phyloP scores from a whole-genome alignment of 2,113 vertebrate species.

The Neolamprologus sp. region DNA sequence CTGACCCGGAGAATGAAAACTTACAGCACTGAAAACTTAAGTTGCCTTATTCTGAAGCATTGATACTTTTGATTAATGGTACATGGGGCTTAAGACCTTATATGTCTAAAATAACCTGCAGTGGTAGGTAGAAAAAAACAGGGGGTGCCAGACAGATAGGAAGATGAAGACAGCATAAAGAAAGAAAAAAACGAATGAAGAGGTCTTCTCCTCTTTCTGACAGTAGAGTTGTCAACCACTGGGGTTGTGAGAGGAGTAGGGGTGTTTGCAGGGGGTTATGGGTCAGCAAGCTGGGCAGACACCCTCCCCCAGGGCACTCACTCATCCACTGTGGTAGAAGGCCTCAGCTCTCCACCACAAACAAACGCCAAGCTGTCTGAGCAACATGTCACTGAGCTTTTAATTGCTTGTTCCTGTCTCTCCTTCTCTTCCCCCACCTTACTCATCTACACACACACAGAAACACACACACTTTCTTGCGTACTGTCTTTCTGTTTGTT shows the following conservation, averaged over 20 bases:
- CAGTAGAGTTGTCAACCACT: conserved; percentile 63
- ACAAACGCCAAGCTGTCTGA: conserved; percentile 68
- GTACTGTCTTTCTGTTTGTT: conserved; percentile 6
- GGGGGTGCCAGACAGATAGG: neutral
- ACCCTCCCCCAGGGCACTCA: conserved; percentile 53
- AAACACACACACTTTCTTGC: neutral
- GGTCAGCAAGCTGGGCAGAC: conserved; percentile 69
- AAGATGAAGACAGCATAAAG: conserved; percentile 36
- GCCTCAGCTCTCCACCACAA: conserved; percentile 59
- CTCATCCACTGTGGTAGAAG: conserved; percentile 53
- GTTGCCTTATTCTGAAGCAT: neutral
- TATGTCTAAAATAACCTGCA: neutral
- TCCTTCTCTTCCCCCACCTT: neutral
- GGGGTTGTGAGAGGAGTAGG: conserved; percentile 50
- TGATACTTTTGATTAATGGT: neutral
- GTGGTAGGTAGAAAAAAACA: neutral
- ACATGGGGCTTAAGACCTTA: neutral
- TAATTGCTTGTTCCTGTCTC: conserved; percentile 68
- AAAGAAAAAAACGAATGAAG: conserved; percentile 41
- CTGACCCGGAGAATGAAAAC: conserved; percentile 1
- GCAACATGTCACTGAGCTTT: conserved; percentile 66
- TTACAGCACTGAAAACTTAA: neutral
- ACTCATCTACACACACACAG: neutral
- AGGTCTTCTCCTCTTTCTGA: conserved; percentile 60
- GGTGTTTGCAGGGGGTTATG: conserved; percentile 68